Conservation (phyloP, 2,113 vertebrate species). For the Phaethon lepturus region DNA sequence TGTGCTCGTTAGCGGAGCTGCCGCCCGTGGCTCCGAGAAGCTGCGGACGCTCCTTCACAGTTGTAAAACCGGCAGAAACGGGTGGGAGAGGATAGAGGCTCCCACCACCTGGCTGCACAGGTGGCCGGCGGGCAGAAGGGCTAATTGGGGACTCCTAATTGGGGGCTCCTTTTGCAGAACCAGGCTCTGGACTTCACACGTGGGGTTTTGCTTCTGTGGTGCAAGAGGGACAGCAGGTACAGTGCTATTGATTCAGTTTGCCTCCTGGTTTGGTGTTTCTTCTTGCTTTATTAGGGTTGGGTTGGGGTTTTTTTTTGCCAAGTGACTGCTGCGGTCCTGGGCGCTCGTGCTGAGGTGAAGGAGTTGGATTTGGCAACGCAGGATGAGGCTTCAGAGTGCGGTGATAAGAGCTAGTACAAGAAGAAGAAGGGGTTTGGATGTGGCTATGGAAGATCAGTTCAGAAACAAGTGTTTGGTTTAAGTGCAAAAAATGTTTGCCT, state of each 20-base stretch:
- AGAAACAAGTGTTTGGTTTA: background rate
- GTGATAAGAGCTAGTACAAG: background rate
- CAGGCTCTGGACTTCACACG: fast-evolving
- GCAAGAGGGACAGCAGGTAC: background rate
- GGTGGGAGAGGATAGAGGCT: background rate
- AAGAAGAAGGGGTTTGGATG: background rate
- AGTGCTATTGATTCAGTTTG: background rate
- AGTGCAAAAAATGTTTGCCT: background rate
- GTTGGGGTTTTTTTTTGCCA: background rate
- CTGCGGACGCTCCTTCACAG: background rate
- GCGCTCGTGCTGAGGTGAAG: fast-evolving
- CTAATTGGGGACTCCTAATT: fast-evolving
- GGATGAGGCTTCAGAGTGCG: background rate
- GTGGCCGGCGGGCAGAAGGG: background rate
- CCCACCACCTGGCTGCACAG: background rate
- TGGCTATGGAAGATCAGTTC: background rate
- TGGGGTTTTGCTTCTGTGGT: background rate
- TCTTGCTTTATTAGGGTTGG: background rate
- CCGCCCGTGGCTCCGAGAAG: background rate
- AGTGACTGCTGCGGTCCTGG: fast-evolving
- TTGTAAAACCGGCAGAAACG: background rate
- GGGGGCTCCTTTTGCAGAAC: background rate
- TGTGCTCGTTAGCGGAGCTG: fast-evolving
- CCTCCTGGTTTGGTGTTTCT: background rate
- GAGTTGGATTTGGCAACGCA: background rate